Evolutionary conservation across 2,113 vertebrate species (phyloP).

Genomic region (Baryphthengus martii): DNA sequence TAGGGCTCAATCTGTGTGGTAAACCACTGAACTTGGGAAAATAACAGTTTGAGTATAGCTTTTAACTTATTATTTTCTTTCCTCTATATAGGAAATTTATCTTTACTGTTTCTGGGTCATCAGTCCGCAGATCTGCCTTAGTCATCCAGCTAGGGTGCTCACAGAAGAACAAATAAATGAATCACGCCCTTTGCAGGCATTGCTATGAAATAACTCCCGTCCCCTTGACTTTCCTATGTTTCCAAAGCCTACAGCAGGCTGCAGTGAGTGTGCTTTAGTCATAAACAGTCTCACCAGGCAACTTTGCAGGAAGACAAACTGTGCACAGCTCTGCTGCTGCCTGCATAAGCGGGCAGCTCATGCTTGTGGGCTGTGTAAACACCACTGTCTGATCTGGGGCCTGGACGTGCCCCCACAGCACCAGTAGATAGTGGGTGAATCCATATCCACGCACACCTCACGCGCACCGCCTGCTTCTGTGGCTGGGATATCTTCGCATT

Average conservation of each 20-base stretch:
- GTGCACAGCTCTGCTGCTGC: not conserved
- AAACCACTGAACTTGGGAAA: not conserved
- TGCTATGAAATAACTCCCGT: not conserved
- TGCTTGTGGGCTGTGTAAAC: not conserved
- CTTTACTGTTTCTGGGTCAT: not conserved
- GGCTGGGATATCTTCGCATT: not conserved
- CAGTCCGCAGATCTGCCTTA: slow-evolving; percentile 3
- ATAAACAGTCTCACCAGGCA: not conserved
- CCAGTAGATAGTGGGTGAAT: not conserved
- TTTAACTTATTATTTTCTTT: not conserved
- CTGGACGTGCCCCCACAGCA: not conserved
- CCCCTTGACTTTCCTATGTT: not conserved
- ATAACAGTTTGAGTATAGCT: not conserved
- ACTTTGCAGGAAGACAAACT: not conserved
- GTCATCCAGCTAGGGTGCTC: not conserved
- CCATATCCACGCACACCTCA: not conserved
- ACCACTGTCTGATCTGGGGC: not conserved
- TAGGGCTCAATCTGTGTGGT: not conserved
- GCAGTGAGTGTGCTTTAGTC: not conserved
- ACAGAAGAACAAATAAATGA: slow-evolving; percentile 5
- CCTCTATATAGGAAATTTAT: not conserved
- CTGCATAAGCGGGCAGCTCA: accelerated
- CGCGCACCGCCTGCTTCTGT: not conserved
- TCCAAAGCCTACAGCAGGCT: not conserved
- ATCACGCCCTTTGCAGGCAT: not conserved